These are phyloP conservation scores for Tadarida brasiliensis DNA, from an alignment of 2,797 vertebrate genomes.

Conservation along the genomic window DNA sequence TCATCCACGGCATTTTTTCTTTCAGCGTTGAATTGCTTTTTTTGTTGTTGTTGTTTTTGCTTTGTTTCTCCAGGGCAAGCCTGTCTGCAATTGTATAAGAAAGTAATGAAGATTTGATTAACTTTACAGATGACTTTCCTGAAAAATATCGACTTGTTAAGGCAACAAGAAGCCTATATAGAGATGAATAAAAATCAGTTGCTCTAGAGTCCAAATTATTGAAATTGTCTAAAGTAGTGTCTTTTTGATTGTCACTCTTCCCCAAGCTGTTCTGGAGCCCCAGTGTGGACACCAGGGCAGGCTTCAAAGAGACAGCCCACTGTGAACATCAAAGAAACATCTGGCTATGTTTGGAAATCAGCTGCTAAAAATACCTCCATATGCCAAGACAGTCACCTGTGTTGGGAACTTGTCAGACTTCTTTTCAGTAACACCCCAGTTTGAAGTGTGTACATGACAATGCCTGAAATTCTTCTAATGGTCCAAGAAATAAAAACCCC, in stretches of 20 bases:
- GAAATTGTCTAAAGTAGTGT: background rate
- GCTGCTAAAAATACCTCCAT: constrained; percentile 80
- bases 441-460: background rate
- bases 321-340: constrained; percentile 80
- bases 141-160: background rate
- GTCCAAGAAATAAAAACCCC: background rate
- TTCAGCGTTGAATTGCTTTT: background rate
- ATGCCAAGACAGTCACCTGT: constrained; percentile 78
- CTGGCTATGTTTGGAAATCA: constrained; percentile 80
- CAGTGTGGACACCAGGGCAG: constrained; percentile 66
- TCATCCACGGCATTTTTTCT: background rate
- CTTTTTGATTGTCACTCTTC: constrained; percentile 44
- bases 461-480: background rate
- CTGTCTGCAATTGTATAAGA: background rate
- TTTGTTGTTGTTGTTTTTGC: background rate
- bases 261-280: constrained; percentile 66
- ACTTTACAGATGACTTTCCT: background rate
- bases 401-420: constrained; percentile 75
- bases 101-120: background rate
- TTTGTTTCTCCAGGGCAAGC: background rate
- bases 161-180: background rate
- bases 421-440: constrained; percentile 17
- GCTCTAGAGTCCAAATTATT: background rate
- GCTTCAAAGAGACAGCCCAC: constrained; percentile 79
- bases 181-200: constrained; percentile 18